These are phyloP conservation scores for Petaurus breviceps DNA, from an alignment of 2,113 vertebrate species.

Conservation along the genomic window DNA sequence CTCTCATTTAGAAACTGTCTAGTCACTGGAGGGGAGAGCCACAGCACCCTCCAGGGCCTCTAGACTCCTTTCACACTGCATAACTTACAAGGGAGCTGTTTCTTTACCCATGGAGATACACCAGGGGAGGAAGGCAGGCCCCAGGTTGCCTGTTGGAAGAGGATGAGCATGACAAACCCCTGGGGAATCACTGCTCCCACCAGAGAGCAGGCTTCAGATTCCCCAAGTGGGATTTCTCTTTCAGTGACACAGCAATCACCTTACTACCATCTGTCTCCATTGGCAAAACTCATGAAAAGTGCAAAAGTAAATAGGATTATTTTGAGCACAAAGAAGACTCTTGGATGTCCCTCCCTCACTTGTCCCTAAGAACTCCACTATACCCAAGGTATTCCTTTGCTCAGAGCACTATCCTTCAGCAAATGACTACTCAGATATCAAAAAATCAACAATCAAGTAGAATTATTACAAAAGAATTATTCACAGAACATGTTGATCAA, in stretches of 20 bases:
- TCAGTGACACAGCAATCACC: not conserved
- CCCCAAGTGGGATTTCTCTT: not conserved
- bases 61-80: not conserved
- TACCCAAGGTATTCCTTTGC: not conserved
- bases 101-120: not conserved
- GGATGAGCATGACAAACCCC: not conserved
- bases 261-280: not conserved
- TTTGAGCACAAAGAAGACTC: not conserved
- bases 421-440: not conserved
- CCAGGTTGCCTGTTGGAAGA: not conserved
- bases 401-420: not conserved
- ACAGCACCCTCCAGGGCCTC: not conserved
- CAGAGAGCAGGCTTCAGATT: not conserved
- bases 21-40: not conserved
- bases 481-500: not conserved
- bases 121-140: not conserved
- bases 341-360: not conserved
- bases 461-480: not conserved
- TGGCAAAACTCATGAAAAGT: slow-evolving; percentile 44
- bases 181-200: not conserved
- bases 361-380: not conserved
- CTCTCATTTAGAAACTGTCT: slow-evolving; percentile 24
- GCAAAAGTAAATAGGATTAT: not conserved
- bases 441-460: not conserved
- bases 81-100: not conserved